Evolutionary conservation across 2,888 invertebrate genomes (phyloP).

Genomic region (Megastigmus dorsalis): DNA sequence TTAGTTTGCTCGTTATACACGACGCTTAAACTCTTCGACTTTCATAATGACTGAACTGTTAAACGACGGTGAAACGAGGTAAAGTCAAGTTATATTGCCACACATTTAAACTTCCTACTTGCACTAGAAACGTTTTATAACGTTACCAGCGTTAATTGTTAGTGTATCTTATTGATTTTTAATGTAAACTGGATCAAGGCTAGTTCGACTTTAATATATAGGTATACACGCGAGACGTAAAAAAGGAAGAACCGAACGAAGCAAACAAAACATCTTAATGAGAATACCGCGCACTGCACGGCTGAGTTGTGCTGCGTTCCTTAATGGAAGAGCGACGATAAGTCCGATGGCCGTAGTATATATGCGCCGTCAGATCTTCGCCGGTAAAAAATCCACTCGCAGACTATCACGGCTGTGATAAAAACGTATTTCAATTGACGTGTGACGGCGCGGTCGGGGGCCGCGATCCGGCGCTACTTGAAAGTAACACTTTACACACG

Average conservation of each 20-base stretch:
- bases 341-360: too few species aligned
- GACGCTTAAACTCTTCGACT: conserved; percentile 8
- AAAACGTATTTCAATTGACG: conserved; percentile 11
- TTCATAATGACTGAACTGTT: not conserved
- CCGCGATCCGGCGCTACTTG: too few species aligned
- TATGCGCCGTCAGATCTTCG: too few species aligned
- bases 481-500: conserved; percentile 6
- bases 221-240: too few species aligned
- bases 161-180: too few species aligned
- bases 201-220: not conserved
- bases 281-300: not conserved
- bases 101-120: too few species aligned
- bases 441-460: too few species aligned
- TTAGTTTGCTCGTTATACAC: conserved; percentile 4
- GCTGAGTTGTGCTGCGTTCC: not conserved
- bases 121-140: too few species aligned
- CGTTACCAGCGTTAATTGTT: too few species aligned
- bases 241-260: not conserved
- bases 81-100: too few species aligned
- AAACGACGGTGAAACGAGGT: not conserved
- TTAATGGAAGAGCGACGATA: conserved; percentile 3
- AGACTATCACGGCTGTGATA: conserved; percentile 13
- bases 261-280: not conserved
- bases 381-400: not conserved
- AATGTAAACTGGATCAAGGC: conserved; percentile 37